Base-by-base conservation (phyloP, 2,888 invertebrate species). In the Papilio demoleus region DNA sequence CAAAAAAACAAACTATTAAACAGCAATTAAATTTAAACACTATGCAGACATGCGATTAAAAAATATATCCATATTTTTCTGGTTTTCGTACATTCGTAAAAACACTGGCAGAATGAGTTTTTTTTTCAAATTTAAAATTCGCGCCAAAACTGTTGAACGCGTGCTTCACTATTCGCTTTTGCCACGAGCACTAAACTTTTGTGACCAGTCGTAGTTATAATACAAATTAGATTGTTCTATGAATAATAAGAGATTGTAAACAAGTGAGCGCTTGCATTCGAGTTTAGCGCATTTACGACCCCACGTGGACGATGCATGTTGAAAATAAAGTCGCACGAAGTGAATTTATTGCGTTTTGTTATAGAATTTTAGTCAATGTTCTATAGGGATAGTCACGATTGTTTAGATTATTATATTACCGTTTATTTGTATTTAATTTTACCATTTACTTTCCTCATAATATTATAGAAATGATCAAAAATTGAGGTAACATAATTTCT, bases 191-290 rank as follows among this genome's bases (percentile, higher is more conserved):
- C 64, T 68, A 40, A 68, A 64, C 50, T 59, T 47, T 60, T 60
- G 45, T 19, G 27, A 36, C 38, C 22, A 59, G 64, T 59, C 31
- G 47, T 22, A 31, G 27, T 14, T 59, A 59, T 45, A 60, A 64
- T n/a, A 31, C 53, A 68, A 68, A 68, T 68, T 65, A 50, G 60
- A 65, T 68, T 68, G 42, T 65, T 65, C 68, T 60, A 60, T 64
- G 68, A 60, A 60, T 31, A 31, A 31, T 31, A 31, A 31, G 36
- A 65, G 38, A 68, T 60, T 42, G 68, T 64, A 58, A 68, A 65
- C 40, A 60, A 60, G 42, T 42, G 42, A 59, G 31, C 64, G 53
- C 40, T 64, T 60, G 65, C 47, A 68, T 53, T 45, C 40, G 59
- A 59, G n/a, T 64, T 64, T 64, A 53, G 68, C 12, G 56, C 62